These are phyloP conservation scores for Collichthys lucidus DNA, from an alignment of 2,113 vertebrate species.

Conservation along the genomic window DNA sequence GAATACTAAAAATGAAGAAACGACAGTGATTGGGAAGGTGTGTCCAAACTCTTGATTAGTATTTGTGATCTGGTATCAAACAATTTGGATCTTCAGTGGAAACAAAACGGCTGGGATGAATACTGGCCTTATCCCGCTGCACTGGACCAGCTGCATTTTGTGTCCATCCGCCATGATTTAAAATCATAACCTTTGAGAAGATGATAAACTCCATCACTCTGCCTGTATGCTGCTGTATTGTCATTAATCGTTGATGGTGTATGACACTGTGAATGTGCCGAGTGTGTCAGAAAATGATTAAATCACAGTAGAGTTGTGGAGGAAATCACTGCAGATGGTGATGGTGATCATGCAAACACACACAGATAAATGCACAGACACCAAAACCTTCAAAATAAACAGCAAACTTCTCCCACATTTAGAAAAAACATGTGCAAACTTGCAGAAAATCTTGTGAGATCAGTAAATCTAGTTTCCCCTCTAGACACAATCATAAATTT, in stretches of 20 bases:
- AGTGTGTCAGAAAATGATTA: slow-evolving; percentile 14
- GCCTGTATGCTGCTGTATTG: not conserved
- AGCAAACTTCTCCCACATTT: no score
- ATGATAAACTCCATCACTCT: not conserved
- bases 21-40: no score
- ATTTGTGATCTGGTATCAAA: no score
- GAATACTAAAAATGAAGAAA: no score
- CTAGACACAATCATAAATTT: no score
- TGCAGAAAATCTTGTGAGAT: no score
- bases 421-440: not conserved
- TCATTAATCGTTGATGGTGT: slow-evolving; percentile 28
- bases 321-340: not conserved
- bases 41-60: no score
- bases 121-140: not conserved
- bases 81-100: not conserved
- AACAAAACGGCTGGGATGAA: not conserved
- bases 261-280: slow-evolving; percentile 4
- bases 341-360: no score
- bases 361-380: not conserved
- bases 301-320: not conserved
- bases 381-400: not conserved
- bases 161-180: not conserved
- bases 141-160: not conserved
- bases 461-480: no score
- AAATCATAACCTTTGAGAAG: not conserved